Evolutionary conservation across 2,113 vertebrate genomes (phyloP).

Genomic region (Galemys pyrenaicus): DNA sequence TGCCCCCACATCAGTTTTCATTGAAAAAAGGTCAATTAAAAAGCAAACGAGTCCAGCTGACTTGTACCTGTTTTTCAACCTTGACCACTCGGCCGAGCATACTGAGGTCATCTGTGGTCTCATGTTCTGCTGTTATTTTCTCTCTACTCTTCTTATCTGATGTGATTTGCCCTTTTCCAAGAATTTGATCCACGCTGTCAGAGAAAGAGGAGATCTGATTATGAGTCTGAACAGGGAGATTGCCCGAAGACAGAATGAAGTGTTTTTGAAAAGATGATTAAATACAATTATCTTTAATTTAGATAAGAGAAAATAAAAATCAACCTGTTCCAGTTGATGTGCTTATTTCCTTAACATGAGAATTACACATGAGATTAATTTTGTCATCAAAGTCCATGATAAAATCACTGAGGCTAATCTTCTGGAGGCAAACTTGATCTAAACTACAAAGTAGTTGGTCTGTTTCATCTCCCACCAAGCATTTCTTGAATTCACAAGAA

Average conservation of each 20-base stretch:
- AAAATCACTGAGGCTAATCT: not conserved
- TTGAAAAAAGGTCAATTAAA: not conserved
- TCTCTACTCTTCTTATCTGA: conserved; percentile 96
- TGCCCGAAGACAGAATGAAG: not conserved
- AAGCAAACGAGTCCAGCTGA: not conserved
- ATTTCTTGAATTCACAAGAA: conserved; percentile 24
- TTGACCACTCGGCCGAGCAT: conserved; percentile 98
- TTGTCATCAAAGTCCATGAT: not conserved
- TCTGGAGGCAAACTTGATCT: conserved; percentile 16
- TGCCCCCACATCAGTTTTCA: not conserved
- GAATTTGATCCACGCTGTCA: conserved; percentile 96
- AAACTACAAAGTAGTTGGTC: not conserved
- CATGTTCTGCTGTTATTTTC: conserved; percentile 93
- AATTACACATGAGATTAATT: not conserved
- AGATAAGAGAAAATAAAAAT: conserved; percentile 31
- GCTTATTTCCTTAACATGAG: conserved; percentile 27
- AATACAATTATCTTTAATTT: conserved; percentile 27
- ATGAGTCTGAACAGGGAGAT: not conserved
- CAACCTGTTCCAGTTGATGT: conserved; percentile 17
- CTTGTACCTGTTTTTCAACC: conserved; percentile 95
- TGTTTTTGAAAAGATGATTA: conserved; percentile 23
- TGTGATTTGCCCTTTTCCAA: conserved; percentile 96
- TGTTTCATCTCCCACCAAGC: not conserved
- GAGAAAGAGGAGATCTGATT: conserved; percentile 71
- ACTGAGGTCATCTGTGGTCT: conserved; percentile 94